Percentiles rank a stretch among this genome's conserved stretches.
phyloP scores from a whole-genome alignment of 2,797 vertebrate species.

The Arrhamphus sclerolepis region DNA sequence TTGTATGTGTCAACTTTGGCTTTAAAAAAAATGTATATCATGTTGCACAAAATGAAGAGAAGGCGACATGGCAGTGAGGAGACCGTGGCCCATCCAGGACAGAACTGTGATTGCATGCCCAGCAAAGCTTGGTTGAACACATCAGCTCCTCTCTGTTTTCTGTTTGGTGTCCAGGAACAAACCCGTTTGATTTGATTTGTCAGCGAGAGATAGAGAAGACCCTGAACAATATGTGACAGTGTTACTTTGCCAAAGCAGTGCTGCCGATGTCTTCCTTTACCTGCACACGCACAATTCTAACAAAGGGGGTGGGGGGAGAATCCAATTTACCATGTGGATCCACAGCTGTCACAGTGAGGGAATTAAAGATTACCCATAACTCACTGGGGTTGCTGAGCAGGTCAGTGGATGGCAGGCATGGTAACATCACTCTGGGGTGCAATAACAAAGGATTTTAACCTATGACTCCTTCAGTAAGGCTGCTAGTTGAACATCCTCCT shows the following conservation, averaged over 20 bases:
- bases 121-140: conserved; percentile 42
- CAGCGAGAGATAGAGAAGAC: conserved; percentile 57
- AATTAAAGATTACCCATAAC: conserved; percentile 82
- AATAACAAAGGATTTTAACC: conserved; percentile 81
- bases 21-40: conserved; percentile 16
- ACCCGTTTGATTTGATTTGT: conserved; percentile 69
- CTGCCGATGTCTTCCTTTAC: conserved; percentile 52
- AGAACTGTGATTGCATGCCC: conserved; percentile 47
- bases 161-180: conserved; percentile 53
- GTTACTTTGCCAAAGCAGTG: conserved; percentile 49
- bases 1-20: neutral
- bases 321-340: conserved; percentile 78
- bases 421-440: conserved; percentile 76
- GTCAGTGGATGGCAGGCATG: conserved; percentile 66
- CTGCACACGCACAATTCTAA: conserved; percentile 56
- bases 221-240: conserved; percentile 63
- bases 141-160: conserved; percentile 39
- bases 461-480: conserved; percentile 62
- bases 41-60: conserved; percentile 20
- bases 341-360: conserved; percentile 72
- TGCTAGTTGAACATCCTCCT: conserved; percentile 51
- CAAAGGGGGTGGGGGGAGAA: conserved; percentile 58
- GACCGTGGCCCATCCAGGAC: conserved; percentile 17
- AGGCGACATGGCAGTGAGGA: neutral
- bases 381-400: conserved; percentile 70